A percentile compares a stretch with the other conserved stretches of the same genome.
Evolutionary conservation across 30 jellyfish, hydroid and myxozoan genomes (phyloP).

Genomic region (Catostylus mosaicus): DNA sequence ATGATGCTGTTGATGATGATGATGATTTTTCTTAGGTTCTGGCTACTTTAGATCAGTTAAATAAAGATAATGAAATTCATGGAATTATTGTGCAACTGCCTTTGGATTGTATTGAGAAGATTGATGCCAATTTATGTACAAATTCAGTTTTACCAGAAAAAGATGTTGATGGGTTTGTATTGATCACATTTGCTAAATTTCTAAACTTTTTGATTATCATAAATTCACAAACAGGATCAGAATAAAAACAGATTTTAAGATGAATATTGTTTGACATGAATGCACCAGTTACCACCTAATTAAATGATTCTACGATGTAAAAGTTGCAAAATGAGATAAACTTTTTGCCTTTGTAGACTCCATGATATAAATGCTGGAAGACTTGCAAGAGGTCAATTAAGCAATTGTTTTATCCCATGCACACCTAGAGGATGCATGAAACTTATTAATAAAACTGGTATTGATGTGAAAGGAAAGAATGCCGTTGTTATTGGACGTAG

Average conservation of each 20-base stretch:
- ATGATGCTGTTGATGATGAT: background rate
- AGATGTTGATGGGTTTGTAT: conserved; percentile 97
- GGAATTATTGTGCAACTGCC: conserved; percentile 98
- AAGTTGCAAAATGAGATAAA: too few species aligned
- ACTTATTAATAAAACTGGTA: conserved; percentile 70
- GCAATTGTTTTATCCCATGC: conserved; percentile 87
- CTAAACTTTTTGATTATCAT: background rate
- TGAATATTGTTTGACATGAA: too few species aligned
- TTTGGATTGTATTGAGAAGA: conserved; percentile 76
- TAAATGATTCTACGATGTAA: too few species aligned
- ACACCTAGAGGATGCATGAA: conserved; percentile 97
- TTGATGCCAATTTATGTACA: conserved; percentile 87
- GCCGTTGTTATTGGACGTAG: conserved; percentile 99
- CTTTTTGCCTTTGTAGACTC: conserved; percentile 53
- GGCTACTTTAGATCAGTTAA: conserved; percentile 51
- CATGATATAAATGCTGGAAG: conserved; percentile 96
- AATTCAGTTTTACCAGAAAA: conserved; percentile 93
- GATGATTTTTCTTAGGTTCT: conserved; percentile 53
- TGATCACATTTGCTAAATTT: background rate
- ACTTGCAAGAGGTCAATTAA: conserved; percentile 89
- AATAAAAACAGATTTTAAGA: too few species aligned
- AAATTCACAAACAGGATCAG: too few species aligned
- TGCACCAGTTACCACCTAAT: too few species aligned
- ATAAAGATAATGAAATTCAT: conserved; percentile 82
- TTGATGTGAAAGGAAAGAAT: conserved; percentile 80